phyloP scores from a whole-genome alignment of 37 sponge, comb jelly and placozoan genomes.

The Hexactinellida sp. region DNA sequence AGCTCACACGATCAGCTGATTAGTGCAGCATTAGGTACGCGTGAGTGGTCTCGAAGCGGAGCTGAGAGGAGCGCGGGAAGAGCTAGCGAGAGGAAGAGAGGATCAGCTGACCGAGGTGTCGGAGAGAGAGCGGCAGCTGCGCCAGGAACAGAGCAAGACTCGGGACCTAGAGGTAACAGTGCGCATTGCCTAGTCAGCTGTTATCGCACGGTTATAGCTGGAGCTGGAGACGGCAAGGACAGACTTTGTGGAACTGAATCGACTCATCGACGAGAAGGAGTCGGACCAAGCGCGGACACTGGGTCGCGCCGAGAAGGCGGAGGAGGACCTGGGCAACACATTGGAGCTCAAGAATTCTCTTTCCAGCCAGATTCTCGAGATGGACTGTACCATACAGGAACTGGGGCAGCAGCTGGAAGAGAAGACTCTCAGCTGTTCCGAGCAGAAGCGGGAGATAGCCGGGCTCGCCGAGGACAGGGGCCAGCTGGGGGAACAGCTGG shows the following conservation, averaged over 20 bases:
- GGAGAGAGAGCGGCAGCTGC: background rate
- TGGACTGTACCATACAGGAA: background rate
- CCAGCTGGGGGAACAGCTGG: background rate
- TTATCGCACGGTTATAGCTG: background rate
- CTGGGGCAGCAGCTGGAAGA: background rate
- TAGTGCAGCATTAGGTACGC: background rate
- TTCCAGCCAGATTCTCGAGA: background rate
- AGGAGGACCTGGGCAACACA: background rate
- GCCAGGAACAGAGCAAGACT: background rate
- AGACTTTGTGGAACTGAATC: background rate
- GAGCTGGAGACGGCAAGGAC: background rate
- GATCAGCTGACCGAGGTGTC: background rate
- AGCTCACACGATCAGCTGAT: background rate
- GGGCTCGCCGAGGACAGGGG: background rate
- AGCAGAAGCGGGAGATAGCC: background rate
- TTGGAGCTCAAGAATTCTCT: constrained; percentile 2
- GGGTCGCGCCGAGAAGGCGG: background rate
- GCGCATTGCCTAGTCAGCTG: background rate
- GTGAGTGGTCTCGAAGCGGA: background rate
- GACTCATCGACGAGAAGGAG: background rate
- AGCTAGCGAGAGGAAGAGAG: background rate
- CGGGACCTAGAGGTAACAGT: background rate
- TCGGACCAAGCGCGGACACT: background rate
- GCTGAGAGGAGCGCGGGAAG: background rate
- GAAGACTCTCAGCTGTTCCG: background rate